Conservation (phyloP, 2,113 vertebrate genomes). For the Suncus etruscus region DNA sequence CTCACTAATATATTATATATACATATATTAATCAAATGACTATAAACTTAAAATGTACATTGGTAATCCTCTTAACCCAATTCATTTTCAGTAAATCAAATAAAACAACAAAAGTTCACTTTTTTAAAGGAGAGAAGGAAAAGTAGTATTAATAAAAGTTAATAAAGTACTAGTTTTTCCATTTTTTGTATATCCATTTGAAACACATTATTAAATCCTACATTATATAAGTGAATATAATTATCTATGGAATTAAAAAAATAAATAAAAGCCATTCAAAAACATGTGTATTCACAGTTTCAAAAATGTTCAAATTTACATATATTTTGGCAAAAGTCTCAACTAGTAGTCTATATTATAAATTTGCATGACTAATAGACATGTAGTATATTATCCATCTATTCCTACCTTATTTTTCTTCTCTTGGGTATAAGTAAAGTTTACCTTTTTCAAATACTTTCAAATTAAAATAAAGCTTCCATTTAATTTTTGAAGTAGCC, state of each 20-base stretch:
- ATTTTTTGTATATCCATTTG: constrained; percentile 50
- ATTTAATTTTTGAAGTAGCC: constrained; percentile 69
- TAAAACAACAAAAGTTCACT: not conserved
- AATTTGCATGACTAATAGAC: constrained; percentile 60
- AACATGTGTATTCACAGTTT: constrained; percentile 62
- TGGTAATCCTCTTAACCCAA: not conserved
- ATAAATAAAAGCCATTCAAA: constrained; percentile 51
- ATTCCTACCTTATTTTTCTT: constrained; percentile 61
- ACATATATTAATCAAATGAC: not conserved
- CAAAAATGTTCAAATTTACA: constrained; percentile 66
- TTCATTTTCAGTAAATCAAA: constrained; percentile 50
- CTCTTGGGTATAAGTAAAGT: constrained; percentile 43
- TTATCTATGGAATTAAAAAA: constrained; percentile 70
- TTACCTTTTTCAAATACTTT: constrained; percentile 65
- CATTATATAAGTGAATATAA: constrained; percentile 72
- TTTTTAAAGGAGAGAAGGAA: constrained; percentile 59
- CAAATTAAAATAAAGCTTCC: constrained; percentile 41
- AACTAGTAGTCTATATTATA: constrained; percentile 40
- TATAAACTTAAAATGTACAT: constrained; percentile 28
- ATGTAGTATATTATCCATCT: constrained; percentile 63
- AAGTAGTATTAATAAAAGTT: constrained; percentile 58
- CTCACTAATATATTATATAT: not conserved
- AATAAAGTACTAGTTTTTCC: constrained; percentile 49
- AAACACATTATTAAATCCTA: constrained; percentile 65
- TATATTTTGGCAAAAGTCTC: not conserved